A percentile compares a stretch with the other conserved stretches of the same genome.
Evolutionary conservation across 2,113 vertebrate genomes (phyloP).

Genomic region (Melospiza georgiana): DNA sequence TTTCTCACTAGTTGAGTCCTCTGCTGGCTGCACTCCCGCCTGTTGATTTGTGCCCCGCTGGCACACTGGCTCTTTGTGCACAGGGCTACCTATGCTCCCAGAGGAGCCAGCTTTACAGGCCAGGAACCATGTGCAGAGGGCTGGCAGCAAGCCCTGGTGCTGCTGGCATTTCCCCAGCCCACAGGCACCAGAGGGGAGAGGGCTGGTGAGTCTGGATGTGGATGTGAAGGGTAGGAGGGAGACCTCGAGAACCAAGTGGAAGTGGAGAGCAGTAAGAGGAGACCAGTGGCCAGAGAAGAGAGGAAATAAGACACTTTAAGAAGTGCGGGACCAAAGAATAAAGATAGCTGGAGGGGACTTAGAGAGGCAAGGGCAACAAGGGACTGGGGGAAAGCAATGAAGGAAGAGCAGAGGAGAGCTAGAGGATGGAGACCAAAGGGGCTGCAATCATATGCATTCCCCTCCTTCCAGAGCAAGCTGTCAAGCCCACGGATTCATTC

Average conservation of each 20-base stretch:
- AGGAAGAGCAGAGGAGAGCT: background rate
- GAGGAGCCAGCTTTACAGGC: background rate
- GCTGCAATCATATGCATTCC: background rate
- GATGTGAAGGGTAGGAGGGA: background rate
- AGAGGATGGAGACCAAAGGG: background rate
- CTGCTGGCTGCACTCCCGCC: background rate
- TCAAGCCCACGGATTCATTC: background rate
- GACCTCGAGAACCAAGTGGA: fast-evolving
- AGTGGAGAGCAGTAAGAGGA: background rate
- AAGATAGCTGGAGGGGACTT: background rate
- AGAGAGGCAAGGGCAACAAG: background rate
- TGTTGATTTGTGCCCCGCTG: background rate
- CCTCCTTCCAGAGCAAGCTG: background rate
- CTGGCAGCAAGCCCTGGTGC: background rate
- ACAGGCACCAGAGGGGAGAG: fast-evolving
- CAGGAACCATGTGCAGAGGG: background rate
- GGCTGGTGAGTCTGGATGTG: fast-evolving
- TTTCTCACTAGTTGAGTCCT: background rate
- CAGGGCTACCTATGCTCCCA: background rate
- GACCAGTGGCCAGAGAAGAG: background rate
- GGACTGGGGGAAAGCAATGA: background rate
- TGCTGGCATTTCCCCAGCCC: background rate
- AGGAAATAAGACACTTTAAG: background rate
- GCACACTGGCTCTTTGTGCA: background rate
- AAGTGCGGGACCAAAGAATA: background rate